Evolutionary conservation across 2,888 invertebrate genomes (phyloP).

Genomic region (Drosophila gaucha): DNA sequence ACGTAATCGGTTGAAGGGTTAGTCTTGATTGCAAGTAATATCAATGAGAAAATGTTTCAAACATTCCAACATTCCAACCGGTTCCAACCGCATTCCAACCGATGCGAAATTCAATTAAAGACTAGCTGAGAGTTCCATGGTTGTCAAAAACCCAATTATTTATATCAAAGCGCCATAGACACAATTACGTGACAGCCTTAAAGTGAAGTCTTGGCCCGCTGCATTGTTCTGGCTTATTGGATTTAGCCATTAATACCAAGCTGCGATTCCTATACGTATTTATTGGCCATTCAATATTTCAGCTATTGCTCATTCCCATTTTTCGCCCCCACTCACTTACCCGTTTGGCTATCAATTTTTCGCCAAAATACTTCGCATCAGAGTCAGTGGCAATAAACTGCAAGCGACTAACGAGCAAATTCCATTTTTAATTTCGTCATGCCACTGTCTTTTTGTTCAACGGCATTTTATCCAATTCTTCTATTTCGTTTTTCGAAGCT

Average conservation of each 20-base stretch:
- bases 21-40: too few relatives aligned
- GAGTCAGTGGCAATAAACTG: slow-evolving; percentile 71
- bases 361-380: slow-evolving; percentile 56
- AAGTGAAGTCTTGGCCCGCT: slow-evolving; percentile 2
- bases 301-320: slow-evolving; percentile 19
- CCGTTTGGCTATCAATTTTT: slow-evolving; percentile 53
- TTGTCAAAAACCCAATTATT: slow-evolving; percentile 6
- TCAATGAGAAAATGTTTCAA: too few relatives aligned
- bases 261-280: slow-evolving; percentile 8
- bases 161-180: neutral
- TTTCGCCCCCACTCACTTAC: slow-evolving; percentile 2
- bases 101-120: too few relatives aligned
- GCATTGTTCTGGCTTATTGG: slow-evolving; percentile 21
- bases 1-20: too few relatives aligned
- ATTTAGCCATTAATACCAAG: slow-evolving; percentile 20
- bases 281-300: slow-evolving; percentile 41
- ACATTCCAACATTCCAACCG: too few relatives aligned
- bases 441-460: slow-evolving; percentile 47
- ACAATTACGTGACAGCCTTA: slow-evolving; percentile 2
- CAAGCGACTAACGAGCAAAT: slow-evolving; percentile 72
- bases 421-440: slow-evolving; percentile 73
- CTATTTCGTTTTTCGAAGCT: slow-evolving; percentile 31
- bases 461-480: slow-evolving; percentile 44
- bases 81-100: too few relatives aligned
- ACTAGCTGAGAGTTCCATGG: neutral